Percentiles rank a stretch among this genome's conserved stretches.
Evolutionary conservation across 2,113 vertebrate species (phyloP).

Genomic region (Ovibos moschatus): DNA sequence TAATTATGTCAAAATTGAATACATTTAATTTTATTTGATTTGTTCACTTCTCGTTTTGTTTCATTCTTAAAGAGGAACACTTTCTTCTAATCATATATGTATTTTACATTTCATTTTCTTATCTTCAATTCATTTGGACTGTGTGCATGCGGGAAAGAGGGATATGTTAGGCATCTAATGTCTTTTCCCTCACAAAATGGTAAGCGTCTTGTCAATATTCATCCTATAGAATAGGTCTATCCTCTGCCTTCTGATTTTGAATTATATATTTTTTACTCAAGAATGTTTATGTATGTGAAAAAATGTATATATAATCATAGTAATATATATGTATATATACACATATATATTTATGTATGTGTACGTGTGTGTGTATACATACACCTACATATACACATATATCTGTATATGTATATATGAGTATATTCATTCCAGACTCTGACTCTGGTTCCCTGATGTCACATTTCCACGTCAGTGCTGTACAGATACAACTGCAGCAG

Average conservation of each 20-base stretch:
- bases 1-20: background rate
- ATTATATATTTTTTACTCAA: background rate
- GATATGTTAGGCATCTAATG: background rate
- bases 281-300: background rate
- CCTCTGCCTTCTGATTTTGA: background rate
- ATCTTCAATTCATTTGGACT: background rate
- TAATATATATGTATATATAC: background rate
- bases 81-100: background rate
- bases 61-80: background rate
- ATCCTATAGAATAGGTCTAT: background rate
- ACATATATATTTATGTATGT: background rate
- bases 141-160: background rate
- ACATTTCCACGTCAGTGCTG: background rate
- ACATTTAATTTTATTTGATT: background rate
- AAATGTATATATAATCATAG: background rate
- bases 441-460: background rate
- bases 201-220: background rate
- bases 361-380: rapidly evolving
- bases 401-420: background rate
- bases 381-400: background rate
- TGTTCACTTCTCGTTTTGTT: background rate
- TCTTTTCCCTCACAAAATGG: background rate
- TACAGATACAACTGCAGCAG: background rate
- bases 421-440: background rate
- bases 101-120: background rate